A percentile compares a stretch with the other conserved stretches of the same genome.
Evolutionary conservation across 1,140 invertebrate genomes (phyloP).

Genomic region (Spodoptera frugiperda): DNA sequence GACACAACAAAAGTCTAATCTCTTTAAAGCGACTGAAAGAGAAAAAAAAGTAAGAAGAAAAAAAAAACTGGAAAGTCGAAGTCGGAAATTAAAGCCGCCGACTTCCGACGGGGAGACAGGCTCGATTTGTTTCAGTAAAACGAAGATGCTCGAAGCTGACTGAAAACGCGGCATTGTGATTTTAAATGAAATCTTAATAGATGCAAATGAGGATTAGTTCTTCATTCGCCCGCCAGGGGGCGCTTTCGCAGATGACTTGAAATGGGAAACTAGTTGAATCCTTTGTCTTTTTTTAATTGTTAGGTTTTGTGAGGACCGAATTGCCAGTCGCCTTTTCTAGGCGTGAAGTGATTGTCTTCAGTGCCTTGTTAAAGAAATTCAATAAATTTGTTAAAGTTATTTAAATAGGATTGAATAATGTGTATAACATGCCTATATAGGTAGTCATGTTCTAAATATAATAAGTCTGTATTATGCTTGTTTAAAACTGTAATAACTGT

Average conservation of each 20-base stretch:
- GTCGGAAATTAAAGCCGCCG: slow-evolving; percentile 68
- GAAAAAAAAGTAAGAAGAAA: slow-evolving; percentile 54
- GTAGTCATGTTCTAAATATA: no score
- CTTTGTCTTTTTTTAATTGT: slow-evolving; percentile 26
- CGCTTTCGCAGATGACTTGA: slow-evolving; percentile 7
- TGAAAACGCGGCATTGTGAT: slow-evolving; percentile 63
- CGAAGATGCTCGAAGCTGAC: slow-evolving; percentile 14
- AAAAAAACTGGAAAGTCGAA: slow-evolving; percentile 54
- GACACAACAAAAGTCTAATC: slow-evolving; percentile 44
- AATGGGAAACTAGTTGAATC: slow-evolving; percentile 20
- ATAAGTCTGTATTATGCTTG: no score
- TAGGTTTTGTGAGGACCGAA: background rate
- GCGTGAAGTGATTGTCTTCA: background rate
- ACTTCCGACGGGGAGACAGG: slow-evolving; percentile 49
- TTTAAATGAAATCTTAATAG: slow-evolving; percentile 66
- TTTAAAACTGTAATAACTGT: no score
- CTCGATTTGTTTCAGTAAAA: slow-evolving; percentile 44
- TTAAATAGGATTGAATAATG: no score
- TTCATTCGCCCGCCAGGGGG: slow-evolving; percentile 27
- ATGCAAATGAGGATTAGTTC: slow-evolving; percentile 43
- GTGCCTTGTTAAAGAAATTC: no score
- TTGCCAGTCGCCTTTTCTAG: background rate
- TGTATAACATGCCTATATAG: no score
- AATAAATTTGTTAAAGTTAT: no score
- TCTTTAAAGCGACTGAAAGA: slow-evolving; percentile 42